Percentiles rank a stretch among this genome's conserved stretches.
These are phyloP conservation scores for Phymanthus crucifer DNA, from an alignment of 92 coral and sea anemone genomes.

Conservation along the genomic window DNA sequence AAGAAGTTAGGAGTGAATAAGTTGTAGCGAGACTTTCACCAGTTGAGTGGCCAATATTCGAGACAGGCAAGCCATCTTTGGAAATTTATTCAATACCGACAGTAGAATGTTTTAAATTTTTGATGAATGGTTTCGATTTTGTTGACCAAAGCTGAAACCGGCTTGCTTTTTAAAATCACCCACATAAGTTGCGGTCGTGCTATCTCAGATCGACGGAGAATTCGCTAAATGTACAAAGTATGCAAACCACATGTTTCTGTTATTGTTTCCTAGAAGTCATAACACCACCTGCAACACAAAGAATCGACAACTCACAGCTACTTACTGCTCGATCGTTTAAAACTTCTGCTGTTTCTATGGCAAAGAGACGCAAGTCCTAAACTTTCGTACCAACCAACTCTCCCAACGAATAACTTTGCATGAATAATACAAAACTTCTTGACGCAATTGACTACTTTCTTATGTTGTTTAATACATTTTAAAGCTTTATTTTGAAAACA, in stretches of 20 bases:
- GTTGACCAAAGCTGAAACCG: constrained; percentile 41
- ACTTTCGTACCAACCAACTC: constrained; percentile 13
- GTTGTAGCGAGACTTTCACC: constrained; percentile 14
- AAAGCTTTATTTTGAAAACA: not conserved
- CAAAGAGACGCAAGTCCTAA: constrained; percentile 30
- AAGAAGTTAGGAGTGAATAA: not conserved
- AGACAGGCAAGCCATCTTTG: constrained; percentile 12
- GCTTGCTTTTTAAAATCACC: constrained; percentile 16
- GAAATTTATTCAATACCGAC: constrained; percentile 31
- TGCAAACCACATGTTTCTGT: constrained; percentile 43
- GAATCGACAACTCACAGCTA: constrained; percentile 14
- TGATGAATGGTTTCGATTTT: constrained; percentile 40
- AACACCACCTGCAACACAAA: constrained; percentile 52
- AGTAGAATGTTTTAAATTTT: constrained; percentile 38
- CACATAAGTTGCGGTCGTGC: constrained; percentile 31
- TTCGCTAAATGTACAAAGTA: constrained; percentile 34
- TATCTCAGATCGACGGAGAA: constrained; percentile 13
- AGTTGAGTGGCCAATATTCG: constrained; percentile 31
- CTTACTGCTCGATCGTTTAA: constrained; percentile 10
- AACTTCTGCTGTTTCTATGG: constrained; percentile 34
- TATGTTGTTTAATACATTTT: not conserved
- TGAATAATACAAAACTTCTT: not conserved
- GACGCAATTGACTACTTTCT: not conserved
- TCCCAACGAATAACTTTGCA: constrained; percentile 13
- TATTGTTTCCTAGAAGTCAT: constrained; percentile 35